Percentiles rank a stretch among this genome's conserved stretches.
Conservation (phyloP, 2,888 invertebrate species). For the Tricholauxania praeusta region DNA sequence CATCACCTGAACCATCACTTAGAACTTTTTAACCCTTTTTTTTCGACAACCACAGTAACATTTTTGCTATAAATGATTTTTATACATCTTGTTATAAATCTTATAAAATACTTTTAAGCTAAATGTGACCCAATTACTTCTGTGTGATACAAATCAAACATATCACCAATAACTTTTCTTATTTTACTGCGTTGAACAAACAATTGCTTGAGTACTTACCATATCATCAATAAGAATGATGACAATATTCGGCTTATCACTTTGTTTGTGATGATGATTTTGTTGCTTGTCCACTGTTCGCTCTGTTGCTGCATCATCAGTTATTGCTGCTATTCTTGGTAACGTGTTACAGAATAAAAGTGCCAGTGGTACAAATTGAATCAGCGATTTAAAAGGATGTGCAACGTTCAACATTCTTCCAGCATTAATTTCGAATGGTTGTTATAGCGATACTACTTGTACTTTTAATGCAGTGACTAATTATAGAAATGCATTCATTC, state of each 20-base stretch:
- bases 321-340: background rate
- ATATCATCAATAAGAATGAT: constrained; percentile 87
- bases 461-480: too few species aligned
- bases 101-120: too few species aligned
- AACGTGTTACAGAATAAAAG: constrained; percentile 19
- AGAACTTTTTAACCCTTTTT: too few species aligned
- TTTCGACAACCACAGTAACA: too few species aligned
- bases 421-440: too few species aligned
- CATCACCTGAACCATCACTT: too few species aligned
- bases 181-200: too few species aligned
- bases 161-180: background rate
- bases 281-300: background rate
- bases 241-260: constrained; percentile 74
- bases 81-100: too few species aligned
- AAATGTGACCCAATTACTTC: background rate
- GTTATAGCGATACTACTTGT: too few species aligned
- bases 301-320: background rate
- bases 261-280: constrained; percentile 36
- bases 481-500: too few species aligned
- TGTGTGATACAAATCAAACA: background rate
- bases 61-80: too few species aligned
- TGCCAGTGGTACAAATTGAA: constrained; percentile 2
- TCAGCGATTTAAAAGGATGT: background rate
- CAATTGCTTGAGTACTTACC: constrained; percentile 70
- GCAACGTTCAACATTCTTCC: too few species aligned